A percentile compares a stretch with the other conserved stretches of the same genome.
Evolutionary conservation across 2,888 invertebrate genomes (phyloP).

Genomic region (Oxytorus armatus): DNA sequence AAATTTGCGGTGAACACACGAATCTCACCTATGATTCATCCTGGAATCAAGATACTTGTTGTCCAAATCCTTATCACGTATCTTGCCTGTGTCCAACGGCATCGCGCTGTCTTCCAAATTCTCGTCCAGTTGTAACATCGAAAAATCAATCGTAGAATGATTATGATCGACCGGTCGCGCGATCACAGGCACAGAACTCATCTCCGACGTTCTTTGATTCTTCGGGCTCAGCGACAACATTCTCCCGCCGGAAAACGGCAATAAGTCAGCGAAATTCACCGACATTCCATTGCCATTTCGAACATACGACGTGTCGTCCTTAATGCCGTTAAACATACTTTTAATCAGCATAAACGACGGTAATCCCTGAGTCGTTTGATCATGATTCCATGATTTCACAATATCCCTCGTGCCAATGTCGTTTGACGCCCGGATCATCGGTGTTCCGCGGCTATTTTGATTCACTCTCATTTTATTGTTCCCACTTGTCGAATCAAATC

Average conservation of each 20-base stretch:
- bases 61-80: slow-evolving; percentile 8
- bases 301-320: not conserved
- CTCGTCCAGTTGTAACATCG: not conserved
- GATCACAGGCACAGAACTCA: not conserved
- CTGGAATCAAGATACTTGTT: not conserved
- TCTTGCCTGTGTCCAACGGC: not conserved
- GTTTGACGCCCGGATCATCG: not conserved
- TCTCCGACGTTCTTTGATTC: slow-evolving; percentile 4
- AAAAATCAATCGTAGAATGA: not conserved
- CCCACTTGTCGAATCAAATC: not conserved
- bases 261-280: not conserved
- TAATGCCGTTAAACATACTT: not conserved
- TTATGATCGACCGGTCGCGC: not conserved
- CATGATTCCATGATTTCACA: slow-evolving; percentile 1
- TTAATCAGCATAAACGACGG: slow-evolving; percentile 17
- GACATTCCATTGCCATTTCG: not conserved
- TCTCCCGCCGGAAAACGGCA: not conserved
- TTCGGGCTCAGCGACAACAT: not conserved
- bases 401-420: slow-evolving; percentile 8
- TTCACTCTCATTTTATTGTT: not conserved
- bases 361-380: not conserved
- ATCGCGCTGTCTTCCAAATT: not conserved
- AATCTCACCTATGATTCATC: slow-evolving; percentile 20
- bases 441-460: not conserved
- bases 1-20: no score